Evolutionary conservation across 2,888 invertebrate species (phyloP).

Genomic region (Drosophila eohydei): DNA sequence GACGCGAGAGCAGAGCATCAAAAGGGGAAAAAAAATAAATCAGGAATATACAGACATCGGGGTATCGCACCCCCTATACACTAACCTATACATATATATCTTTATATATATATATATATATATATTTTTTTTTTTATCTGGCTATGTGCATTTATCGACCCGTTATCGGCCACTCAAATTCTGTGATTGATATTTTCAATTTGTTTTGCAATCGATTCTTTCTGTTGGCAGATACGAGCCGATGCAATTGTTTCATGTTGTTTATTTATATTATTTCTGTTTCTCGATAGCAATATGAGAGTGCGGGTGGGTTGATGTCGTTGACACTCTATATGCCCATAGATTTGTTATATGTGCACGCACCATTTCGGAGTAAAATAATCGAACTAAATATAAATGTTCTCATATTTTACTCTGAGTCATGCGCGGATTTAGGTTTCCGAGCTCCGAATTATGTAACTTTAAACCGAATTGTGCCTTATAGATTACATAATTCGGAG

Average conservation of each 20-base stretch:
- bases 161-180: slow-evolving; percentile 8
- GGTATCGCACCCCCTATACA: slow-evolving; percentile 16
- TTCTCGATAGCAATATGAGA: background rate
- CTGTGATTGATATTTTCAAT: slow-evolving; percentile 5
- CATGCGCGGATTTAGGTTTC: too few relatives aligned
- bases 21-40: background rate
- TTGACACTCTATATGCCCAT: too few relatives aligned
- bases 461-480: background rate
- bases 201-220: slow-evolving; percentile 1
- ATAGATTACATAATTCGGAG: too few relatives aligned
- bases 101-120: background rate
- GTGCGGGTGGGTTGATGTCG: background rate
- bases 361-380: background rate
- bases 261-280: background rate
- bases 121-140: slow-evolving; percentile 2
- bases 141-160: slow-evolving; percentile 4
- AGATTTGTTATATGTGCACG: background rate
- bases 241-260: background rate
- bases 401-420: background rate
- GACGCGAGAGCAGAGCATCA: slow-evolving; percentile 40
- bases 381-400: background rate
- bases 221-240: background rate
- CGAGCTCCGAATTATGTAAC: background rate
- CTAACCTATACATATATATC: slow-evolving; percentile 1
- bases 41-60: background rate